These are phyloP conservation scores for Erythrocebus patas DNA, from an alignment of 2,113 vertebrate genomes.

Conservation along the genomic window DNA sequence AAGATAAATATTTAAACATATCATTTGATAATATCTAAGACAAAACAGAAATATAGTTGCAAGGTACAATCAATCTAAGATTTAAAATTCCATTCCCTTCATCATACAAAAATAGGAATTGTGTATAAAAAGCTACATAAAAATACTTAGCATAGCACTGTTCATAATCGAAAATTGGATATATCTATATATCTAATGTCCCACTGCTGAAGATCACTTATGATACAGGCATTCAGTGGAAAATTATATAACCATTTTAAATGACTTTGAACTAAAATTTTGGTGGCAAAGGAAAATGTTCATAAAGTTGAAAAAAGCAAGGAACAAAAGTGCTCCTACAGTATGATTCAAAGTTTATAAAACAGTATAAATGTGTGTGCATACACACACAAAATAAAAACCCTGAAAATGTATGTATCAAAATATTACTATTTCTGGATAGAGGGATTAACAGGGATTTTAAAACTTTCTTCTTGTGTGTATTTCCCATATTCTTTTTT, in stretches of 20 bases:
- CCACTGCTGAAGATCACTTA: not conserved
- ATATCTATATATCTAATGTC: not conserved
- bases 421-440: not conserved
- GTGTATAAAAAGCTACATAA: not conserved
- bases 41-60: not conserved
- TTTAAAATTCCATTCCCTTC: not conserved
- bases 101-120: not conserved
- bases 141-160: not conserved
- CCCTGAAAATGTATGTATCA: not conserved
- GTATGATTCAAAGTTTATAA: not conserved
- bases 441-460: not conserved
- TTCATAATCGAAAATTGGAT: not conserved
- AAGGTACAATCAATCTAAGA: not conserved
- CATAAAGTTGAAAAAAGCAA: not conserved
- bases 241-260: not conserved
- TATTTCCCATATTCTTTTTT: not conserved
- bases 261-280: not conserved
- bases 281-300: not conserved
- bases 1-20: not conserved
- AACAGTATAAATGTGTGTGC: not conserved
- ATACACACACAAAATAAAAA: not conserved
- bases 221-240: not conserved
- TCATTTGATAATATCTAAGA: not conserved
- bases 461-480: not conserved
- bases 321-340: not conserved